Base-by-base conservation (phyloP, 2,797 vertebrate genomes). In the Sparus aurata region DNA sequence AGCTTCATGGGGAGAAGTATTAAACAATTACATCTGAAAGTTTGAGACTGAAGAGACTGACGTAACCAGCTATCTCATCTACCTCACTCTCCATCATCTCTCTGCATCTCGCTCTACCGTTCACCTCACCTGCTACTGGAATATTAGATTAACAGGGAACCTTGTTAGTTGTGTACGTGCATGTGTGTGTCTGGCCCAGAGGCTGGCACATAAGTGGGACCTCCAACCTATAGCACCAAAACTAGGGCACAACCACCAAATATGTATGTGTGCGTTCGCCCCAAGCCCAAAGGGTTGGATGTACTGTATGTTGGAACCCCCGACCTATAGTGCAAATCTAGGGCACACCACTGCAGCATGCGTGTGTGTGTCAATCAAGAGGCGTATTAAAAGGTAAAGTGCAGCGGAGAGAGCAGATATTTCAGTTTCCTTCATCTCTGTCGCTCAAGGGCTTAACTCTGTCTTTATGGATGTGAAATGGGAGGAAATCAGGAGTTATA, bases 281-380 rank as follows among this genome's bases (percentile, higher is more conserved):
- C 55, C 22, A 18, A 67, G 77, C 83, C 79, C 68, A 68, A 76
- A 86, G 73, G 86, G 47, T 53, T 23, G 25, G 52, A 5, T 46
- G 5, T 38, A 11, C 67, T 62, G 50, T 68, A 85, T 66, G 63
- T 43, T 60, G 66, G 75, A 71, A 63, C 52, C 76, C 30, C 38
- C 41, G 68, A 85, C 79, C 58, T 82, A 82, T 73, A 85, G 71
- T n/a, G 55, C 59, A 85, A 82, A 92, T 88, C 73, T 90, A 80
- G 86, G 87, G 58, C 85, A 75, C 34, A 22, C 55, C 50, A n/a
- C 60, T 62, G 23, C 59, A 66, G 66, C n/a, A 0, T 72, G 63
- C 46, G 62, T 46, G 59, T 63, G 73, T 20, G 47, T 85, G 83
- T 85, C 78, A 87, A 66, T 91, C 82, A 85, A 75, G 85, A 60